Percentiles rank a stretch among this genome's conserved stretches.
phyloP scores from a whole-genome alignment of 2,797 vertebrate species.

The Labroides dimidiatus region DNA sequence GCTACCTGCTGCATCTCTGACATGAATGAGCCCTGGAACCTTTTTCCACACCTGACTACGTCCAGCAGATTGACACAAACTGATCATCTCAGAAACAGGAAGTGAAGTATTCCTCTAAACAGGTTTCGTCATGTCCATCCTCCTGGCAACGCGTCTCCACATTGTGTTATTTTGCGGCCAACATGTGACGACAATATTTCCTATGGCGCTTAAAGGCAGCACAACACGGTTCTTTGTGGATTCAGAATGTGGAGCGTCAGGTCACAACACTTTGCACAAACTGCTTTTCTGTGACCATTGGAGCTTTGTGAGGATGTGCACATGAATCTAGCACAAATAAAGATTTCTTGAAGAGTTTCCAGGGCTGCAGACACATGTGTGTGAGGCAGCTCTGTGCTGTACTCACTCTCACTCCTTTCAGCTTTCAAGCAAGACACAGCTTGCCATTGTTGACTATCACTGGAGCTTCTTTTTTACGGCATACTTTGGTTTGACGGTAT shows the following conservation, averaged over 20 bases:
- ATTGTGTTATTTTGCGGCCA: constrained; percentile 8
- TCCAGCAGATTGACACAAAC: neutral
- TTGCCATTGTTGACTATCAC: constrained; percentile 60
- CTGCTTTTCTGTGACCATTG: neutral
- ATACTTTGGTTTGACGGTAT: constrained; percentile 43
- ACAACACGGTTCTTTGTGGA: constrained; percentile 11
- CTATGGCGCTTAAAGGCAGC: constrained; percentile 10
- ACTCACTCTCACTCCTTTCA: constrained; percentile 36
- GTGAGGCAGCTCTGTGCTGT: constrained; percentile 51
- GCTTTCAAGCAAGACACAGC: constrained; percentile 69
- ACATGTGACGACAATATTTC: constrained; percentile 21
- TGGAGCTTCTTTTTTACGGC: constrained; percentile 46
- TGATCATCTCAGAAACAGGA: no score
- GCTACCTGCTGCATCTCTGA: neutral
- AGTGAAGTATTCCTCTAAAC: neutral
- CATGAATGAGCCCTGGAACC: neutral
- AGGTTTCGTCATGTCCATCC: neutral
- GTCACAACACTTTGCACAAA: constrained; percentile 10
- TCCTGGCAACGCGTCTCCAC: neutral
- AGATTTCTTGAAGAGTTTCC: constrained; percentile 59
- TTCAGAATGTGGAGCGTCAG: constrained; percentile 3
- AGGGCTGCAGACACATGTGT: constrained; percentile 60
- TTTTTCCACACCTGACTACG: neutral
- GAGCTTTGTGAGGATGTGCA: constrained; percentile 32
- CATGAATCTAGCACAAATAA: constrained; percentile 46